phyloP scores from a whole-genome alignment of 2,888 invertebrate genomes.

The Drosophila neoperkinsi region DNA sequence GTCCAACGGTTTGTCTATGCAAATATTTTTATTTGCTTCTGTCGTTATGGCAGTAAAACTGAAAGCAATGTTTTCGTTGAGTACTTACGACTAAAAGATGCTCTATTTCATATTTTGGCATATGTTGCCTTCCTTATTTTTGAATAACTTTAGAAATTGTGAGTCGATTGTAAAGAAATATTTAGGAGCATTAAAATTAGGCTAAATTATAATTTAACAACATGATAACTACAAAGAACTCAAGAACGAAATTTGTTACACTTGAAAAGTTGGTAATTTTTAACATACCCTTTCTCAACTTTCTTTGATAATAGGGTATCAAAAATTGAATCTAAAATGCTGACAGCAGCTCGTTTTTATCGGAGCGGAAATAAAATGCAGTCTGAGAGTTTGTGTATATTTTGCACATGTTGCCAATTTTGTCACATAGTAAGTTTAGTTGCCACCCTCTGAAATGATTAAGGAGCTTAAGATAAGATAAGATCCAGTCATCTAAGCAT shows the following conservation, averaged over 20 bases:
- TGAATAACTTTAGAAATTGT: background rate
- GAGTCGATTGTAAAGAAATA: background rate
- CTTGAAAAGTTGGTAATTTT: background rate
- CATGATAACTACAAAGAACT: background rate
- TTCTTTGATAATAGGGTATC: background rate
- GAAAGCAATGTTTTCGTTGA: conserved; percentile 4
- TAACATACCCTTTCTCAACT: background rate
- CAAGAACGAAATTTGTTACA: background rate
- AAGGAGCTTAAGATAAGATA: conserved; percentile 58
- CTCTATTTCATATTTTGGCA: background rate
- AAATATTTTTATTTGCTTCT: conserved; percentile 81
- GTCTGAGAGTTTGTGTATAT: conserved; percentile 31
- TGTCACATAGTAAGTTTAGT: conserved; percentile 11
- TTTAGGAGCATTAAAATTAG: background rate
- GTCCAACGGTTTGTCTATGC: conserved; percentile 77
- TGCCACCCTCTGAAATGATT: conserved; percentile 35
- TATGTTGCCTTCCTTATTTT: background rate
- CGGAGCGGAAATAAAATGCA: conserved; percentile 31
- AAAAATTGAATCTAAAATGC: conserved; percentile 24
- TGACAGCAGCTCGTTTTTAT: conserved; percentile 45
- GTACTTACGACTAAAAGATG: background rate
- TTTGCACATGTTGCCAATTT: conserved; percentile 70
- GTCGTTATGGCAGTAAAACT: conserved; percentile 60
- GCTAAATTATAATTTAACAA: background rate
- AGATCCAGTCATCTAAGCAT: conserved; percentile 46